These are phyloP conservation scores for Agrotis ipsilon DNA, from an alignment of 2,888 invertebrate species.

Conservation along the genomic window DNA sequence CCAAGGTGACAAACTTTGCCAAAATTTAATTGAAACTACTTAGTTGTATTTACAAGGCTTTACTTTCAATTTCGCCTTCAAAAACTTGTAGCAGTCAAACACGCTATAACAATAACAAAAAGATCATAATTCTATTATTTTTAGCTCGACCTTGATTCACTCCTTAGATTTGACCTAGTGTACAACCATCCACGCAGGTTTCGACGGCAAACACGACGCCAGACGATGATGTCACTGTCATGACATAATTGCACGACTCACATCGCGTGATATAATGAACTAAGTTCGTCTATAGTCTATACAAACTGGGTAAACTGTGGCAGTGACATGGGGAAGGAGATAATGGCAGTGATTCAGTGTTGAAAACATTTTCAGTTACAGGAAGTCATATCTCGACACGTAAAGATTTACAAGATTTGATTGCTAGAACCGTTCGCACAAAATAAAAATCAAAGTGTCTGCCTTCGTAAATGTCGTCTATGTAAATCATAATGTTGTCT, in stretches of 20 bases:
- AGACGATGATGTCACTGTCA: conserved; percentile 63
- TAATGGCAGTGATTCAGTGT: neutral
- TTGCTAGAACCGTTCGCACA: too few species aligned
- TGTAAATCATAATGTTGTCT: too few species aligned
- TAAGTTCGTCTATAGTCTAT: conserved; percentile 19
- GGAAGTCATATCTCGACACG: too few species aligned
- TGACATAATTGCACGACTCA: conserved; percentile 65
- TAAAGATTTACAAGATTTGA: too few species aligned
- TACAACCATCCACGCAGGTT: conserved; percentile 46
- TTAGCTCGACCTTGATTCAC: conserved; percentile 48
- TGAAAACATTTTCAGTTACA: neutral
- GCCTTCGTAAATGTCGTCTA: too few species aligned
- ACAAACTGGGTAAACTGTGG: conserved; percentile 13
- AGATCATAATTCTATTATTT: conserved; percentile 19
- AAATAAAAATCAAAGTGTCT: too few species aligned
- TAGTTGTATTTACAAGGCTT: neutral
- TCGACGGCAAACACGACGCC: conserved; percentile 46
- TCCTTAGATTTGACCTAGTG: conserved; percentile 37
- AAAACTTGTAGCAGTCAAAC: neutral
- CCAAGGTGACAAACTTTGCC: neutral
- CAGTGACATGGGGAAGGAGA: neutral
- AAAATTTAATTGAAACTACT: neutral
- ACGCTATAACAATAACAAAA: conserved; percentile 25
- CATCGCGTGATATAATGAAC: conserved; percentile 60
- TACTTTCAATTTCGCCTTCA: neutral